phyloP scores from a whole-genome alignment of 92 coral and sea anemone genomes.

The Zoanthus sansibaricus region DNA sequence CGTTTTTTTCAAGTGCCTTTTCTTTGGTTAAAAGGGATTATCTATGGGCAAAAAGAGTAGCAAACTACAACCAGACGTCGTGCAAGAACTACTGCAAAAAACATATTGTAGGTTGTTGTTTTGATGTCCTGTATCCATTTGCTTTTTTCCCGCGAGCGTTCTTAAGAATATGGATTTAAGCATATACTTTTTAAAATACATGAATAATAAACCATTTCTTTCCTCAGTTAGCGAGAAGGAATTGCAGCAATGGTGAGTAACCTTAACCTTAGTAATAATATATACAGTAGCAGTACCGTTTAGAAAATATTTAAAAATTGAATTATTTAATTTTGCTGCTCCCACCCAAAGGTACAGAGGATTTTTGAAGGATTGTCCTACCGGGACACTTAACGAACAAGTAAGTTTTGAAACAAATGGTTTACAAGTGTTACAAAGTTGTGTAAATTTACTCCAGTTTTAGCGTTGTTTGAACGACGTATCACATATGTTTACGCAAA shows the following conservation, averaged over 20 bases:
- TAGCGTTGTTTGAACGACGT: background rate
- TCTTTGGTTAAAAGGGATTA: slow-evolving; percentile 1
- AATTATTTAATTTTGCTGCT: background rate
- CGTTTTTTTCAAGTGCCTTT: background rate
- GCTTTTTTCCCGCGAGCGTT: background rate
- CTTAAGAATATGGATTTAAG: background rate
- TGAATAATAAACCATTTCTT: slow-evolving; percentile 25
- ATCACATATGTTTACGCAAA: background rate
- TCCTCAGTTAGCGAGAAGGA: slow-evolving; percentile 94
- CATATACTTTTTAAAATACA: background rate
- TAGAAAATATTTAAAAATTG: no score
- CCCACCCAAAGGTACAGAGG: slow-evolving; percentile 87
- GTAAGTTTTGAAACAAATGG: slow-evolving; percentile 45
- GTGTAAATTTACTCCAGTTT: background rate
- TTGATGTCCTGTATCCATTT: background rate
- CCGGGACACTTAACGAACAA: slow-evolving; percentile 90
- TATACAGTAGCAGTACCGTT: no score
- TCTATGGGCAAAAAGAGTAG: slow-evolving; percentile 95
- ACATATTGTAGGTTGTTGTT: slow-evolving; percentile 75
- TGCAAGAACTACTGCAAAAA: slow-evolving; percentile 90
- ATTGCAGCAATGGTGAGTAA: slow-evolving; percentile 91
- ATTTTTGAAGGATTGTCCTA: slow-evolving; percentile 93
- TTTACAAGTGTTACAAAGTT: background rate
- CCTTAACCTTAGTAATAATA: background rate
- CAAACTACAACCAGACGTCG: slow-evolving; percentile 86